Evolutionary conservation across 2,888 invertebrate species (phyloP), one percentile per base, ranked within the genome.

Genomic region (Cosmopolites sordidus): DNA sequence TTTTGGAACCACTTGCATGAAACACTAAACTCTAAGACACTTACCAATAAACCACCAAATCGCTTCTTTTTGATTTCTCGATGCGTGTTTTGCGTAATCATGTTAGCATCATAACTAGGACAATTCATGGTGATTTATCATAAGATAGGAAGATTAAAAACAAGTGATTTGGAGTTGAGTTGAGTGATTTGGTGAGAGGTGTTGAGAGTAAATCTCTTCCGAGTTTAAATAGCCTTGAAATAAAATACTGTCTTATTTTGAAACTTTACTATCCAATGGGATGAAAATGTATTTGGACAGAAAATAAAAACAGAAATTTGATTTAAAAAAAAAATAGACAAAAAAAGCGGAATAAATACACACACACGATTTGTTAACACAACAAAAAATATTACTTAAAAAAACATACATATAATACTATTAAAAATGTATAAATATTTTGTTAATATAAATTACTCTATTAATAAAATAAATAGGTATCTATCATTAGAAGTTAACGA

Each of bases 401-500:
- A 46, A 27, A n/a, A n/a, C n/a, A n/a, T n/a, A 17, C 37, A 37
- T 55, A 55, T 51, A 55, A 55, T 48, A 51, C 55, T 51, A 48
- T 44, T 47, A 45, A 50, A 51, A 59, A 57, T 58, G 43, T 50
- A 59, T 56, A 60, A 56, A 56, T 60, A 57, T 56, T 6, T 58
- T 60, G 60, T 59, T 58, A 63, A 64, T 63, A 64, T 65, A 55
- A 62, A 64, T 62, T 64, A 64, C 63, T 65, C 62, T 65, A 64
- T 63, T 64, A 64, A 61, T 65, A 66, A 66, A 66, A 65, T 66
- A 66, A 66, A 66, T 66, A 65, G 61, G 62, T 61, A 54, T 58
- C 62, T 62, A 62, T 61, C 58, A 60, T 59, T 64, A 62, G 58
- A 59, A 33, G 46, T 51, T 57, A 54, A 59, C 55, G 55, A 58